phyloP scores from a whole-genome alignment of 2,797 vertebrate genomes.

The Spheniscus humboldti region DNA sequence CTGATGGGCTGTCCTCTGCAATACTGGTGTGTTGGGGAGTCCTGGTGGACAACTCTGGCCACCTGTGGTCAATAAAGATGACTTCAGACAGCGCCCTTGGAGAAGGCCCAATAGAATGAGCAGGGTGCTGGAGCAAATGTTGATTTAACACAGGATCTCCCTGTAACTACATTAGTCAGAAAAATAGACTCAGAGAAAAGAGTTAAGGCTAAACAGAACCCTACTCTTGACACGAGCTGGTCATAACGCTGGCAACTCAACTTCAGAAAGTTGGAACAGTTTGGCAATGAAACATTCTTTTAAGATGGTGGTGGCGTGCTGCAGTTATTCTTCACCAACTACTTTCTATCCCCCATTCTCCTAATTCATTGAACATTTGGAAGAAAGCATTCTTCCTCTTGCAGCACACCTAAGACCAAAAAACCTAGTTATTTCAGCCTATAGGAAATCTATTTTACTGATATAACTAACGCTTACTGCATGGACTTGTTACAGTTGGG shows the following conservation, averaged over 20 bases:
- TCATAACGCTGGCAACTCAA: accelerated
- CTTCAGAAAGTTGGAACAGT: not conserved
- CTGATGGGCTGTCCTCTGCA: not conserved
- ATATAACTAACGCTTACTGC: not conserved
- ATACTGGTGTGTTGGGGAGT: not conserved
- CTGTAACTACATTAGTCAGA: not conserved
- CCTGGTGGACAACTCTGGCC: not conserved
- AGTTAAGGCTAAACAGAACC: not conserved
- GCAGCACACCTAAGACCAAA: not conserved
- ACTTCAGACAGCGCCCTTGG: not conserved
- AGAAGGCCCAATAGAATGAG: accelerated
- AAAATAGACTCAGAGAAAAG: not conserved
- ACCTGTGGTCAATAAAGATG: accelerated
- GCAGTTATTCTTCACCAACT: not conserved
- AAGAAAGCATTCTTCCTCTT: not conserved
- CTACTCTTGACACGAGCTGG: not conserved
- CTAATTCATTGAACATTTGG: too few relatives aligned
- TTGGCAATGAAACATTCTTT: not conserved
- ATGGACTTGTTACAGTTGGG: not conserved
- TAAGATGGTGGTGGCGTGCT: not conserved
- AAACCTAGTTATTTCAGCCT: not conserved
- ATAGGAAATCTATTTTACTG: accelerated
- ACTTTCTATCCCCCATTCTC: not conserved
- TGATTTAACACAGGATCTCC: not conserved
- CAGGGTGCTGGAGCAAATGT: too few relatives aligned